Conservation (phyloP, 2,888 invertebrate species). For the Nyleta sp. region DNA sequence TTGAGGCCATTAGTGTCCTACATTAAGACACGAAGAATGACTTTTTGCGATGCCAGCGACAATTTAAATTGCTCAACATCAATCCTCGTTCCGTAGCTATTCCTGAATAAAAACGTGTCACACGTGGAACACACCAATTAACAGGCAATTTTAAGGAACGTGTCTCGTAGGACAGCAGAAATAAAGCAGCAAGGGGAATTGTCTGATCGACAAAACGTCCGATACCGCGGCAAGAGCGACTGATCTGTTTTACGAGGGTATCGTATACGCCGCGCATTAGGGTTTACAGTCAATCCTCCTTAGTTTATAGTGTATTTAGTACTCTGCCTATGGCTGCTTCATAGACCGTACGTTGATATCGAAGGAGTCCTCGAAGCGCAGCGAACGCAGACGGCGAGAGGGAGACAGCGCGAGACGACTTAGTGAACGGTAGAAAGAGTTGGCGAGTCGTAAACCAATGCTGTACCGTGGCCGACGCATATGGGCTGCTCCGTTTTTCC, state of each 20-base stretch:
- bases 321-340: conserved; percentile 72
- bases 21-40: no score
- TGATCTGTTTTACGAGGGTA: conserved; percentile 46
- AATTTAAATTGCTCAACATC: no score
- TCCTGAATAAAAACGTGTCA: background rate
- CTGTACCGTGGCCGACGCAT: conserved; percentile 39
- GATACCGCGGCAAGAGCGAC: conserved; percentile 24
- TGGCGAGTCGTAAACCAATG: conserved; percentile 52
- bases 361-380: conserved; percentile 34
- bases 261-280: conserved; percentile 70
- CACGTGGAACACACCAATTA: background rate
- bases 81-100: no score
- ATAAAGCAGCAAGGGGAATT: conserved; percentile 11
- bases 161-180: background rate
- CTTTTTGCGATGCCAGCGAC: no score
- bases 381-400: conserved; percentile 14
- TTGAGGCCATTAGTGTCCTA: no score
- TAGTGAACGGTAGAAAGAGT: conserved; percentile 38
- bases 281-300: conserved; percentile 73
- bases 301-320: conserved; percentile 76
- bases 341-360: conserved; percentile 71
- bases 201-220: conserved; percentile 14
- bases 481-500: conserved; percentile 62
- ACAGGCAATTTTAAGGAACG: background rate
- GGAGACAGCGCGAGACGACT: conserved; percentile 11